Conservation (phyloP, 2,888 invertebrate genomes). For the Epiblema foenella region DNA sequence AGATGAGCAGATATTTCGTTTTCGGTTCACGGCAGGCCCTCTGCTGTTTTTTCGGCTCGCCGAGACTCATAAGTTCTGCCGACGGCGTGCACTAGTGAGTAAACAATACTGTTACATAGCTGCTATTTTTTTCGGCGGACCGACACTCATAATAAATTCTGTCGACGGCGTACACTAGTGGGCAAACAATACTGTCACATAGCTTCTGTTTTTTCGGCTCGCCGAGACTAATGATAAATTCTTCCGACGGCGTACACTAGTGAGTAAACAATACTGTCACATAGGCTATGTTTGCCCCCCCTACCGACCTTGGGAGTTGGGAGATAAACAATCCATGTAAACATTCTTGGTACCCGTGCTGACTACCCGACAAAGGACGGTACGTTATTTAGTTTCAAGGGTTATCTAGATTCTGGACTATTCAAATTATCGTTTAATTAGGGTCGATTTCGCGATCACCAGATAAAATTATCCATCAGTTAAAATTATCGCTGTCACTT, state of each 20-base stretch:
- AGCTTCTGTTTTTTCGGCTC: not conserved
- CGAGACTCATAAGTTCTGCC: not conserved
- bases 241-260: slow-evolving; percentile 10
- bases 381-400: not conserved
- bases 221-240: not conserved
- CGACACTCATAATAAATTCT: not conserved
- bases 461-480: too few species aligned
- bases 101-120: slow-evolving; percentile 37
- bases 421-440: too few species aligned
- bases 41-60: not conserved
- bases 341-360: not conserved
- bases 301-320: slow-evolving; percentile 39
- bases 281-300: slow-evolving; percentile 21
- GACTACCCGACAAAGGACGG: not conserved
- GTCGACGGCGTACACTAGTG: slow-evolving; percentile 13
- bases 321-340: slow-evolving; percentile 32
- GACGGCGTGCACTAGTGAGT: slow-evolving; percentile 18
- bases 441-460: too few species aligned
- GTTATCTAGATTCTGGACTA: too few species aligned
- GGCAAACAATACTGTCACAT: slow-evolving; percentile 34
- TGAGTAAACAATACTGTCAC: slow-evolving; percentile 38
- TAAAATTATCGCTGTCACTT: too few species aligned
- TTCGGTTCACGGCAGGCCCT: too few species aligned
- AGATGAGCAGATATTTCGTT: too few species aligned
- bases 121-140: slow-evolving; percentile 15